Evolutionary conservation across 2,113 vertebrate genomes (phyloP).

Genomic region (Desmodus rotundus): DNA sequence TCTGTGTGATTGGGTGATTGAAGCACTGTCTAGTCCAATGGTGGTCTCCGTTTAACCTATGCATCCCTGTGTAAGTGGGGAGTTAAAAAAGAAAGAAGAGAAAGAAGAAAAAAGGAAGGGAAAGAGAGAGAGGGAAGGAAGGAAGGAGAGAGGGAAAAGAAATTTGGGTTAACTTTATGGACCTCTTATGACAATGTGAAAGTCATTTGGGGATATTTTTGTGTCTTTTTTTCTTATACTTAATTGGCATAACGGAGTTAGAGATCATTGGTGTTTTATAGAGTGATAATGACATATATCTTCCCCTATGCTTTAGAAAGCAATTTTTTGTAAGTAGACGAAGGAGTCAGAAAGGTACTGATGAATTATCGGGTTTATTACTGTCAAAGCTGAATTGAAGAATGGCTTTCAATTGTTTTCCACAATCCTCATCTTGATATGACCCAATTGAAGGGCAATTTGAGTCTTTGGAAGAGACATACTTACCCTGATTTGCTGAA

Average conservation of each 20-base stretch:
- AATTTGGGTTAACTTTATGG: not conserved
- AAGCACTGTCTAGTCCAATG: not conserved
- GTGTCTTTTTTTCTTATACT: not conserved
- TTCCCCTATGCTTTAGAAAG: not conserved
- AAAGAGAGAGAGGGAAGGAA: not conserved
- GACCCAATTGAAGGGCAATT: not conserved
- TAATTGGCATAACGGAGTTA: not conserved
- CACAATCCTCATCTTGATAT: not conserved
- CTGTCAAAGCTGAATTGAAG: not conserved
- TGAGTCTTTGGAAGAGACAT: not conserved
- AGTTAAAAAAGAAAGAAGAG: not conserved
- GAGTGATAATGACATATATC: not conserved
- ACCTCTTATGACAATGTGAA: not conserved
- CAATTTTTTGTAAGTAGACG: slow-evolving; percentile 12
- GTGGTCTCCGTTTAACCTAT: not conserved
- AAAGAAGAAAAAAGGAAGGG: not conserved
- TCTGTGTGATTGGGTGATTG: no score
- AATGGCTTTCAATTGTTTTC: not conserved
- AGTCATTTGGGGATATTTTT: not conserved
- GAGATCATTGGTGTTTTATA: not conserved
- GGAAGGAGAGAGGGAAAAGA: not conserved
- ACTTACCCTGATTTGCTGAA: not conserved
- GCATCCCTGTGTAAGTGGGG: not conserved
- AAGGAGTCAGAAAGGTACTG: not conserved
- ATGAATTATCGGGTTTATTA: not conserved